A percentile compares a stretch with the other conserved stretches of the same genome.
phyloP scores from a whole-genome alignment of 1,140 invertebrate species.

The Eciton burchellii region DNA sequence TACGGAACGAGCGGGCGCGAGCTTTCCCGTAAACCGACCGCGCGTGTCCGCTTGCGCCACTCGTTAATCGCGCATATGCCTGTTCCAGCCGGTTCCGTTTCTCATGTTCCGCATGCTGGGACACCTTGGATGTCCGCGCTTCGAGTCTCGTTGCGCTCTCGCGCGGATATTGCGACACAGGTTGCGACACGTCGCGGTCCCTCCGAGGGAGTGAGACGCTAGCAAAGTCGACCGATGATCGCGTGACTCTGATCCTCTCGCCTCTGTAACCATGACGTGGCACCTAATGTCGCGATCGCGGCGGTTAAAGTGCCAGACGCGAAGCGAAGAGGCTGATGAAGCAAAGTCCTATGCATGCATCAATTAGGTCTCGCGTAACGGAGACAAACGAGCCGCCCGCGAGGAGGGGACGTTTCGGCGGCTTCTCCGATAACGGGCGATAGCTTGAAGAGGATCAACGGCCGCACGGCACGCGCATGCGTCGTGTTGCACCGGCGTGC shows the following conservation, averaged over 20 bases:
- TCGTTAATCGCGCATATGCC: conserved; percentile 59
- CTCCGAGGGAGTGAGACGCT: neutral
- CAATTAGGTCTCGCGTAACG: conserved; percentile 19
- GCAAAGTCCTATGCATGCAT: conserved; percentile 14
- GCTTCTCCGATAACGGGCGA: conserved; percentile 4
- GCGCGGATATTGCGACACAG: neutral
- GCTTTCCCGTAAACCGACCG: conserved; percentile 45
- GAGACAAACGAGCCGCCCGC: conserved; percentile 30
- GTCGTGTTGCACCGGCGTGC: conserved; percentile 14
- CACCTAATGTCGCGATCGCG: too few species aligned
- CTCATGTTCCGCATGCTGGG: conserved; percentile 26
- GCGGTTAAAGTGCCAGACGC: too few species aligned
- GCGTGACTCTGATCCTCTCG: too few species aligned
- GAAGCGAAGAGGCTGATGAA: conserved; percentile 14
- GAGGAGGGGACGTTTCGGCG: conserved; percentile 4
- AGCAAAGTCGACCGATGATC: too few species aligned
- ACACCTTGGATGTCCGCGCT: conserved; percentile 22
- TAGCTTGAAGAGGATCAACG: conserved; percentile 56
- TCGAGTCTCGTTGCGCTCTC: conserved; percentile 9
- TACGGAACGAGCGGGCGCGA: conserved; percentile 51
- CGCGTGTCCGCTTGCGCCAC: conserved; percentile 55
- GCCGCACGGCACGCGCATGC: too few species aligned
- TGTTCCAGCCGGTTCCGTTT: conserved; percentile 45
- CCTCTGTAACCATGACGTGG: too few species aligned
- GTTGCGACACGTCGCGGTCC: neutral